Conservation (phyloP, 2,888 invertebrate species). For the Dorcus hopei region DNA sequence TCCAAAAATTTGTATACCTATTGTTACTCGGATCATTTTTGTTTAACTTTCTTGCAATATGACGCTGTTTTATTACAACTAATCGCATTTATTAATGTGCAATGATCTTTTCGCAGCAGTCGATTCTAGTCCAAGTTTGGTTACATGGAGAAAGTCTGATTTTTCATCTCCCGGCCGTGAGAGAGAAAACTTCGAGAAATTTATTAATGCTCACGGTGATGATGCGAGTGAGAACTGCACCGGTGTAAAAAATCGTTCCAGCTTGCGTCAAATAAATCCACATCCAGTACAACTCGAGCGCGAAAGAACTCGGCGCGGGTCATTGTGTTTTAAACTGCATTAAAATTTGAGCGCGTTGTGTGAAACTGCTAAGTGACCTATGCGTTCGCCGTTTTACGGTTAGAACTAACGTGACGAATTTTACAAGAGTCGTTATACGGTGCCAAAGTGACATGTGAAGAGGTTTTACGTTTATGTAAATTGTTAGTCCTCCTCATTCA, state of each 20-base stretch:
- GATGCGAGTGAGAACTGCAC: not conserved
- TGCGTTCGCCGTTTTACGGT: constrained; percentile 16
- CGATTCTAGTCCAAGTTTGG: too few relatives aligned
- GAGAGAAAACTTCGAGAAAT: not conserved
- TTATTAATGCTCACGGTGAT: not conserved
- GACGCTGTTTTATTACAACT: too few relatives aligned
- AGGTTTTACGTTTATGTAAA: not conserved
- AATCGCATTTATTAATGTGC: too few relatives aligned
- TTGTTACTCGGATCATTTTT: too few relatives aligned
- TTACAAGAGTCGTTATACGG: constrained; percentile 11
- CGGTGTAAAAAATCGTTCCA: not conserved
- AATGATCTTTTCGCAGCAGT: too few relatives aligned
- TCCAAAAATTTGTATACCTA: too few relatives aligned
- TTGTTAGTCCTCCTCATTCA: constrained; percentile 19
- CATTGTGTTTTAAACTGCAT: constrained; percentile 11
- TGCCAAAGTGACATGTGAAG: constrained; percentile 17
- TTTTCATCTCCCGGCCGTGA: not conserved
- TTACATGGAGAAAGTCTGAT: not conserved
- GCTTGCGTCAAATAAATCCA: not conserved
- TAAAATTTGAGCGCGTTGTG: constrained; percentile 16
- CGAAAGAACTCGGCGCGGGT: constrained; percentile 3
- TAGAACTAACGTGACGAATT: constrained; percentile 19
- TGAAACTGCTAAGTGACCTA: constrained; percentile 21
- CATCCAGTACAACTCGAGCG: not conserved
- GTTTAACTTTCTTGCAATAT: too few relatives aligned